phyloP scores from a whole-genome alignment of 2,797 vertebrate genomes.

The Emydoidea blandingii region DNA sequence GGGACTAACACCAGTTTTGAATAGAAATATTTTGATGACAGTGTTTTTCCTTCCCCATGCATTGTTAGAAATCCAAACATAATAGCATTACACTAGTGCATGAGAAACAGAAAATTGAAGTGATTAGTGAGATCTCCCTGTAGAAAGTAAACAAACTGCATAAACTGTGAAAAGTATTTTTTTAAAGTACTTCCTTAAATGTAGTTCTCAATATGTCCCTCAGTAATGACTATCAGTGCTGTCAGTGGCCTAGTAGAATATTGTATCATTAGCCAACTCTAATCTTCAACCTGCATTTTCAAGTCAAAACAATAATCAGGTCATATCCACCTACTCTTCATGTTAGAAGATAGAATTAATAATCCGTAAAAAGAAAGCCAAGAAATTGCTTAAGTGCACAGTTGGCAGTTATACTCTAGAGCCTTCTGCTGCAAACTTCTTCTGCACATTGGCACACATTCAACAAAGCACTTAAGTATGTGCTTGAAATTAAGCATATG shows the following conservation, averaged over 20 bases:
- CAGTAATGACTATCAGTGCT: background rate
- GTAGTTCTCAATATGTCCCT: rapidly evolving
- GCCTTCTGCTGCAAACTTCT: background rate
- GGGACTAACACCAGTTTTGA: background rate
- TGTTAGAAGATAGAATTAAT: background rate
- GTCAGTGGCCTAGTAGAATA: background rate
- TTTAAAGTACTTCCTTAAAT: background rate
- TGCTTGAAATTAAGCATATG: background rate
- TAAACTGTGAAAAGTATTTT: background rate
- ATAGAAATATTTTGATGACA: background rate
- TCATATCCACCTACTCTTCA: background rate
- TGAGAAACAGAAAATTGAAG: background rate
- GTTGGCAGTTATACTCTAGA: background rate
- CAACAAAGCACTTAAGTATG: background rate
- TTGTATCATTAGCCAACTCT: background rate
- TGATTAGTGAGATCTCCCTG: background rate
- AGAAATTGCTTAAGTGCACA: background rate
- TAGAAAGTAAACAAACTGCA: background rate
- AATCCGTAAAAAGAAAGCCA: conserved; percentile 1
- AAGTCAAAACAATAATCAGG: background rate
- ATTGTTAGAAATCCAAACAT: background rate
- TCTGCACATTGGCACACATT: background rate
- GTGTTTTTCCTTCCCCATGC: background rate
- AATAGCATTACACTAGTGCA: background rate
- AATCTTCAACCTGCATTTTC: background rate